phyloP scores from a whole-genome alignment of 2,888 invertebrate genomes.

The Pseudococcus longispinus region DNA sequence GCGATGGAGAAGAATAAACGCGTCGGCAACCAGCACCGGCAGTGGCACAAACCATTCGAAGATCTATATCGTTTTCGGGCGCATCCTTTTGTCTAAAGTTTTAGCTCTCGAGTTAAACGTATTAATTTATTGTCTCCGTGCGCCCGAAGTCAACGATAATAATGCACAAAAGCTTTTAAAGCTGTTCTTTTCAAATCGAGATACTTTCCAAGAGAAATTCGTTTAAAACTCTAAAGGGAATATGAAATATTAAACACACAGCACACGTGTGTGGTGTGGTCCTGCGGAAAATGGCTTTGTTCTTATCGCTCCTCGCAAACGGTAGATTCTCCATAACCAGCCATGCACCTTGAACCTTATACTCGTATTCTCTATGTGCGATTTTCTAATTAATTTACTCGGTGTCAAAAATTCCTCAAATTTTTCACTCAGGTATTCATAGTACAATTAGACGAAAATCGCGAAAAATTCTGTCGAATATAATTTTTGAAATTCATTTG shows the following conservation, averaged over 20 bases:
- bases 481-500: no score
- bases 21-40: neutral
- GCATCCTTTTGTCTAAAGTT: constrained; percentile 43
- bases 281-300: neutral
- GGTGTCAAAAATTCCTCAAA: no score
- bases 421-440: no score
- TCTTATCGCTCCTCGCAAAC: neutral
- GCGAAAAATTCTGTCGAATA: no score
- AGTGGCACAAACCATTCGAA: constrained; percentile 10
- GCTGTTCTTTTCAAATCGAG: constrained; percentile 45
- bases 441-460: no score
- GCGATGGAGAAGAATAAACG: constrained; percentile 16
- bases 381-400: neutral
- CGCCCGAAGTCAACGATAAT: constrained; percentile 24
- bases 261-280: constrained; percentile 2
- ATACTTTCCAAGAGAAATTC: constrained; percentile 36
- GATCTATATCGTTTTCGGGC: constrained; percentile 41
- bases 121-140: constrained; percentile 44
- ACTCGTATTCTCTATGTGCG: no score
- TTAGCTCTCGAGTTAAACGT: constrained; percentile 36
- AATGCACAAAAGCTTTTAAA: constrained; percentile 46
- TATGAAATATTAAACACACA: constrained; percentile 35
- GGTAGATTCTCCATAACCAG: neutral
- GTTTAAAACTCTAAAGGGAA: constrained; percentile 37
- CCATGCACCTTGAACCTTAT: neutral